Evolutionary conservation across 2,113 vertebrate species (phyloP), one percentile per base, ranked within the genome.

Genomic region (Eubucco bourcierii): DNA sequence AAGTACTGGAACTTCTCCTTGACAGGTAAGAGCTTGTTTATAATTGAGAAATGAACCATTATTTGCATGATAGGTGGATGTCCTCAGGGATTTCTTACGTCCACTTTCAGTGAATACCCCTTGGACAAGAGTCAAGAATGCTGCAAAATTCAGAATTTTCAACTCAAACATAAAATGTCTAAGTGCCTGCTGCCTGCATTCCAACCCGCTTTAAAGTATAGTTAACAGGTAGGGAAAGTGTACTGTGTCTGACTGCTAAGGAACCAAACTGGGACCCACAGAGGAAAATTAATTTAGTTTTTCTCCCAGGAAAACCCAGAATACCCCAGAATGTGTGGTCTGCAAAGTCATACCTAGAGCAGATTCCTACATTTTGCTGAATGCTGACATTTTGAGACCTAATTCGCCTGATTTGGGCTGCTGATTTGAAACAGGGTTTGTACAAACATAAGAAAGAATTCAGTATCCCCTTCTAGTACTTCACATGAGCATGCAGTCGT

Each of bases 1-100:
- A 98, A 46, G 99, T 99, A 6, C 95, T 99, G 91, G 98, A 98
- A 50, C 97, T 99, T 64, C 98, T 99, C 71, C 97, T 99, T 23
- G 98, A 98, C 97, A 98, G 97, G 99, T 99, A 93, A 93, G 96
- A 72, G 4, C 10, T 14, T 9, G 3, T 58, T 20, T 46, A 7
- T 20, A 15, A 41, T 25, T 25, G 41, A 31, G 53, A 93, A 47
- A 19, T 12, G 25, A 75, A 18, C 13, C 18, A 14, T 67, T 7
- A 2, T 81, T 72, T 55, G 24, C 9, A 12, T 2, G 5, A 7
- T 6, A 25, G 27, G 37, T 6, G 37, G 23, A 9, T 24, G 27
- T 21, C 47, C 9, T 52, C 56, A 58, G 60, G 58, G 74, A 31
- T 87, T 56, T 29, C 55, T 17, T 56, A 17, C 17, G 9, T 56